A percentile compares a stretch with the other conserved stretches of the same genome.
phyloP scores from a whole-genome alignment of 1,140 invertebrate species.

The Lerema accius region DNA sequence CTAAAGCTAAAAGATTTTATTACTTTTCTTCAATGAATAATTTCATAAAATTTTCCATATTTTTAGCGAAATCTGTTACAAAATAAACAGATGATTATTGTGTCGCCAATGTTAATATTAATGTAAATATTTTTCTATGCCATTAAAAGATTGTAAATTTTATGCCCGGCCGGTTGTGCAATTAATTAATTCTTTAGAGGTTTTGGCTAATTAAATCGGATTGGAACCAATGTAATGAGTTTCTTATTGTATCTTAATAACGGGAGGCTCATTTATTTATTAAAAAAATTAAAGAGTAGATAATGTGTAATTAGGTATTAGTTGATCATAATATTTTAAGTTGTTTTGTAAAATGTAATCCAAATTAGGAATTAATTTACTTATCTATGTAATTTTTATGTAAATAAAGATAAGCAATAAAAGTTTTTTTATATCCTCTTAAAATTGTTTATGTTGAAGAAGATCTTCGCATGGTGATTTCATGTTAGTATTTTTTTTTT shows the following conservation, averaged over 20 bases:
- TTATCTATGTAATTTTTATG: too few species aligned
- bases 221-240: conserved; percentile 45
- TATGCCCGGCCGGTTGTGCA: conserved; percentile 75
- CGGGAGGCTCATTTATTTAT: conserved; percentile 58
- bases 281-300: conserved; percentile 26
- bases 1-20: too few species aligned
- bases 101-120: conserved; percentile 35
- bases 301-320: conserved; percentile 7
- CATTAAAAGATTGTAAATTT: conserved; percentile 57
- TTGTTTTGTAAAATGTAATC: too few species aligned
- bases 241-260: conserved; percentile 26
- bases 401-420: too few species aligned
- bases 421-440: too few species aligned
- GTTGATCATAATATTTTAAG: background rate
- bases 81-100: too few species aligned
- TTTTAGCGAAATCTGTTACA: background rate
- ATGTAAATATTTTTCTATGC: conserved; percentile 53
- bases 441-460: too few species aligned
- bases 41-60: too few species aligned
- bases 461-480: too few species aligned
- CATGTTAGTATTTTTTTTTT: too few species aligned
- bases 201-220: conserved; percentile 43
- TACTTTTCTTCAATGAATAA: too few species aligned
- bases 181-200: conserved; percentile 59
- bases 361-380: too few species aligned